Percentiles rank a stretch among this genome's conserved stretches.
phyloP scores from a whole-genome alignment of 2,113 vertebrate species.

The Istiophorus platypterus region DNA sequence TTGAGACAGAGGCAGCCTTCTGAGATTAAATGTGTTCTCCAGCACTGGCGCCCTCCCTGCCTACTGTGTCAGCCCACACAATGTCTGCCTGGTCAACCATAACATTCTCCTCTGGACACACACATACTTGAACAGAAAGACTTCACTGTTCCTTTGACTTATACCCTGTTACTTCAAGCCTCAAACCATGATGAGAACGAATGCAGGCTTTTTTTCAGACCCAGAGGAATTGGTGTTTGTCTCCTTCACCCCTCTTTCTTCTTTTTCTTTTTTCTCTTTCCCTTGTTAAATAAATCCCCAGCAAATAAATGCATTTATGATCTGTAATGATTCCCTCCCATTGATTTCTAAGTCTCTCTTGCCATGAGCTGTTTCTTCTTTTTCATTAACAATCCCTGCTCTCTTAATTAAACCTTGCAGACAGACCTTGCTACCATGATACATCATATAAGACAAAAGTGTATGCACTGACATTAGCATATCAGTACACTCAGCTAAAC shows the following conservation, averaged over 20 bases:
- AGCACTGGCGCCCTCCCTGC: constrained; percentile 42
- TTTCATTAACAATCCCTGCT: neutral
- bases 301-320: constrained; percentile 1
- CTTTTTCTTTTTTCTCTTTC: neutral
- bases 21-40: constrained; percentile 71
- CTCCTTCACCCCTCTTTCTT: constrained; percentile 5
- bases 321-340: constrained; percentile 27
- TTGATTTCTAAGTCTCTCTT: constrained; percentile 29
- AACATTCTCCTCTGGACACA: constrained; percentile 49
- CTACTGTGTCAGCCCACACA: constrained; percentile 64
- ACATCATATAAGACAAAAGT: neutral
- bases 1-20: constrained; percentile 65
- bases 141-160: constrained; percentile 43
- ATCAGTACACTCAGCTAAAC: constrained; percentile 25
- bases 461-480: neutral
- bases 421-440: constrained; percentile 2
- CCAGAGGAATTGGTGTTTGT: constrained; percentile 7
- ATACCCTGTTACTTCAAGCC: constrained; percentile 50
- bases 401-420: neutral
- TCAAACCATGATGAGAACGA: constrained; percentile 61
- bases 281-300: constrained; percentile 27
- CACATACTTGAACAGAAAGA: constrained; percentile 27
- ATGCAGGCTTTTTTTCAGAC: constrained; percentile 48
- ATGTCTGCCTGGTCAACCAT: constrained; percentile 63
- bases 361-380: neutral